Evolutionary conservation across 1,140 invertebrate species (phyloP), one percentile per base, ranked within the genome.

Genomic region (Euura lappo): DNA sequence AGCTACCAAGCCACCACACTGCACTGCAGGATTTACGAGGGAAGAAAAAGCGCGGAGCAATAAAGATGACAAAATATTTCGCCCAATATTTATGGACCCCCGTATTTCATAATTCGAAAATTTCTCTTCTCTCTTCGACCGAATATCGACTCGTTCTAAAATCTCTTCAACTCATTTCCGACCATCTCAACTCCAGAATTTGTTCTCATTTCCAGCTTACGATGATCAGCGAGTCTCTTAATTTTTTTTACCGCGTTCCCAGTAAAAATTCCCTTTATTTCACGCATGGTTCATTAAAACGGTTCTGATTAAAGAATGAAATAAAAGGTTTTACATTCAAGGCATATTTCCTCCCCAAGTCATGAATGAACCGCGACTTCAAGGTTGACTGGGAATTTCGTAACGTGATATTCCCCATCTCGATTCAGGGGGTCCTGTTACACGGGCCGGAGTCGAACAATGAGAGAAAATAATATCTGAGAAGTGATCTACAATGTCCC

Each of bases 31-130:
- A 84, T 84, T 85, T 85, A 84, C 76, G 83, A 83, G 81, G 79
- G 60, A 81, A 81, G 79, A 83, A 83, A 79, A 80, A 84, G 11
- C 51, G 79, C 75, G 72, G 71, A 70, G 81, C 71, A 82, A 85
- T 85, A 85, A 86, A 85, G 79, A 82, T 86, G 83, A 86, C 83
- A 85, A 84, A 86, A 86, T 85, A 85, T 85, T 86, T 80, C 80
- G 79, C 82, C 78, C 74, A 76, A 80, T 81, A 85, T 86, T 86
- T 84, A 86, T 75, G 78, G 79, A 69, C 11, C 68, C 65, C 71
- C 69, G 45, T 70, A 70, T 45, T 47, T 70, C 69, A 70, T 68
- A 28, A 44, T 68, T 68, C 44, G 8, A 42, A 42, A 8, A 8
- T 60, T 60, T 60, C 6, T 60, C 51, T 60, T 60, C 10, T 60